Evolutionary conservation across 1,140 invertebrate species (phyloP).

Genomic region (Piezodorus guildinii): DNA sequence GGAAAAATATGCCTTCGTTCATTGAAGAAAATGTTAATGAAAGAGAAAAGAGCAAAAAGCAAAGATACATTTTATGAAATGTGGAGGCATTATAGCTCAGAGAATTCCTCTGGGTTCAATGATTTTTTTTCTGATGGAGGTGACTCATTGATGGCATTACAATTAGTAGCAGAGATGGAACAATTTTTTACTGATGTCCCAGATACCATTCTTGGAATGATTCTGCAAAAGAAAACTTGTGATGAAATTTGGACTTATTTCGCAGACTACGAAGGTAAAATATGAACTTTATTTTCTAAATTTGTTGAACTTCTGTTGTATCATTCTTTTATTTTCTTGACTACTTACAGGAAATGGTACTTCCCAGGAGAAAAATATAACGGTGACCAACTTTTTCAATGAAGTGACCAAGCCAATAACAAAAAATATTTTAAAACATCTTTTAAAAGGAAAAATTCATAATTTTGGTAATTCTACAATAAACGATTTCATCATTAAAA

Average conservation of each 20-base stretch:
- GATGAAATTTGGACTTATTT: not conserved
- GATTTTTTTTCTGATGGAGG: conserved; percentile 31
- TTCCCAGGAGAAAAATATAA: too few species aligned
- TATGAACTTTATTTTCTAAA: not conserved
- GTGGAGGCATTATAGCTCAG: not conserved
- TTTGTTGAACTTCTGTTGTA: too few species aligned
- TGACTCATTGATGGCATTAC: conserved; percentile 36
- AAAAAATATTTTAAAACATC: too few species aligned
- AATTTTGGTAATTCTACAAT: too few species aligned
- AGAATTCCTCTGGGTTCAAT: not conserved
- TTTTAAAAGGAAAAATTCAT: too few species aligned
- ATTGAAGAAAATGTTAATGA: conserved; percentile 1
- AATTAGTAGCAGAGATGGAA: conserved; percentile 32
- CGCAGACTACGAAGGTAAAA: not conserved
- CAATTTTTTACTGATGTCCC: conserved; percentile 19
- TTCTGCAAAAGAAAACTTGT: conserved; percentile 11
- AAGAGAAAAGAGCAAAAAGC: not conserved
- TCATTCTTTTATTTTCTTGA: too few species aligned
- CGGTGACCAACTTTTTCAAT: too few species aligned
- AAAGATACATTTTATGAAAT: conserved; percentile 1
- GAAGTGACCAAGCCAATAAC: too few species aligned
- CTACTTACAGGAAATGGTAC: too few species aligned
- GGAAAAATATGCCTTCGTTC: conserved; percentile 9
- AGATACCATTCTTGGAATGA: not conserved
- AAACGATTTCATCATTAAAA: too few species aligned